Percentiles rank a stretch among this genome's conserved stretches.
These are phyloP conservation scores for Corvus cornix DNA, from an alignment of 2,113 vertebrate species.

Conservation along the genomic window DNA sequence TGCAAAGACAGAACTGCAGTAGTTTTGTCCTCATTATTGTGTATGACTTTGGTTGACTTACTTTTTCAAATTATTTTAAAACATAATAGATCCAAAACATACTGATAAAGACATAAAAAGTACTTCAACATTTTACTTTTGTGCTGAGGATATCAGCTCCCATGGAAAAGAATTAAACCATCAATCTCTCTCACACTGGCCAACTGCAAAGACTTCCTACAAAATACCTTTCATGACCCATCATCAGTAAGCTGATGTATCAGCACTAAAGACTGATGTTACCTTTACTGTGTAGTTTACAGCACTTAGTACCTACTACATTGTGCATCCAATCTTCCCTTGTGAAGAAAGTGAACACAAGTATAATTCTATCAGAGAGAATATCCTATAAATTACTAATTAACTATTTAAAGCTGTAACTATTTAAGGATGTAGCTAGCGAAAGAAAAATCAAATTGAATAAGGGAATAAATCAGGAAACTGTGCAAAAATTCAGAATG, in stretches of 20 bases:
- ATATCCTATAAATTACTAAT: background rate
- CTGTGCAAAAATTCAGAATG: background rate
- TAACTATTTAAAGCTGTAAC: background rate
- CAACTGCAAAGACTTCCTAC: background rate
- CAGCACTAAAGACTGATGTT: background rate
- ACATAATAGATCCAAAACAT: background rate
- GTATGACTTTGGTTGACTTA: background rate
- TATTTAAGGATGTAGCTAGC: background rate
- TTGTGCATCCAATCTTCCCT: background rate
- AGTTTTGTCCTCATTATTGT: background rate
- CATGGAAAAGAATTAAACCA: background rate
- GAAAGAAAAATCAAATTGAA: background rate
- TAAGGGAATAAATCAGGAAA: background rate
- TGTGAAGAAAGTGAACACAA: background rate
- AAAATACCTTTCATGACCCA: background rate
- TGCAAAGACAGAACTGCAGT: background rate
- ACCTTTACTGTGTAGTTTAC: background rate
- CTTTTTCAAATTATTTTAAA: background rate
- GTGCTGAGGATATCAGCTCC: background rate
- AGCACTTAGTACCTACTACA: background rate
- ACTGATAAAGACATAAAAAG: background rate
- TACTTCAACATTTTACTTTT: background rate
- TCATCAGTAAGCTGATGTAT: background rate
- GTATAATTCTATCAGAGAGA: background rate
- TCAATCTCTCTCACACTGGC: background rate